Evolutionary conservation across 2,888 invertebrate genomes (phyloP).

Genomic region (Gortyna flavago): DNA sequence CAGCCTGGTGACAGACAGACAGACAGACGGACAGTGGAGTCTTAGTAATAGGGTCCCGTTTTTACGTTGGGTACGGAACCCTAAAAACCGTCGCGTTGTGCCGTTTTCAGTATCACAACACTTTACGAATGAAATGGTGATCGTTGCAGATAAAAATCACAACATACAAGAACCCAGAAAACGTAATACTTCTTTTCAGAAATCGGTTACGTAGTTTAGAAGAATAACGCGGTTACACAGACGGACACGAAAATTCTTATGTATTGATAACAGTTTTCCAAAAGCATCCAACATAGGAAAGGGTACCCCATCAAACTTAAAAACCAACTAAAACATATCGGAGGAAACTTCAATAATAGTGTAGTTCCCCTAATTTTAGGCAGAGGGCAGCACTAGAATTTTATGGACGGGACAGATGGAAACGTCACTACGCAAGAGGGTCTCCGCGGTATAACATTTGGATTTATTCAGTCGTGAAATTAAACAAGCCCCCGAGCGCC

Average conservation of each 20-base stretch:
- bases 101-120: not conserved
- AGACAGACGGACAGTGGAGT: too few relatives aligned
- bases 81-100: not conserved
- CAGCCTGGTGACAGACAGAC: too few relatives aligned
- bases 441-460: constrained; percentile 85
- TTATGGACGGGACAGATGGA: constrained; percentile 82
- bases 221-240: too few relatives aligned
- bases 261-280: not conserved
- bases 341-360: constrained; percentile 38
- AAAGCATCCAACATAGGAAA: not conserved
- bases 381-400: constrained; percentile 74
- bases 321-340: constrained; percentile 39
- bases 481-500: constrained; percentile 86
- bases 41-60: too few relatives aligned
- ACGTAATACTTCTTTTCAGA: not conserved
- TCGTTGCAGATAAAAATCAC: not conserved
- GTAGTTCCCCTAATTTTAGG: constrained; percentile 67
- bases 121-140: not conserved
- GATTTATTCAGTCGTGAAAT: constrained; percentile 90
- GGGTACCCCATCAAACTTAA: constrained; percentile 7
- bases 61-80: too few relatives aligned
- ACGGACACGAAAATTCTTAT: too few relatives aligned
- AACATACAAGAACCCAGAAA: not conserved
- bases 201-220: too few relatives aligned
- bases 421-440: constrained; percentile 73